Percentiles rank a stretch among this genome's conserved stretches.
Conservation (phyloP, 2,888 invertebrate genomes). For the Myopa testacea region DNA sequence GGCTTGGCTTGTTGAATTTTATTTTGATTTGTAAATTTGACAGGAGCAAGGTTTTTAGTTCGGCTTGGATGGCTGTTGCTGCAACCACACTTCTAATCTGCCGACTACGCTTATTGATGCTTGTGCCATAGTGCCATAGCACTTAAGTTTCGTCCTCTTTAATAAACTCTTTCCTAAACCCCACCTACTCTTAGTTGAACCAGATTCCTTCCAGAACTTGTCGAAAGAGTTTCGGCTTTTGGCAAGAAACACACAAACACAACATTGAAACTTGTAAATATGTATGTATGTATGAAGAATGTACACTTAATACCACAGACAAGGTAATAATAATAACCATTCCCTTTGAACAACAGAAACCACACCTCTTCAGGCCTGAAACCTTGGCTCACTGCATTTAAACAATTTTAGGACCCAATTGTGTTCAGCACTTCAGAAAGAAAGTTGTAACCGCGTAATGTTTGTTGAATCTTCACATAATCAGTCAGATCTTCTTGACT, state of each 20-base stretch:
- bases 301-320: background rate
- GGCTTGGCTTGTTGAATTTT: slow-evolving; percentile 67
- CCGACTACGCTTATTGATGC: background rate
- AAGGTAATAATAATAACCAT: background rate
- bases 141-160: slow-evolving; percentile 16
- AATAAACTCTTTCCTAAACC: background rate
- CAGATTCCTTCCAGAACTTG: background rate
- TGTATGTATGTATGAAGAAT: slow-evolving; percentile 8
- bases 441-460: no score
- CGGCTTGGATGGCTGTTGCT: background rate
- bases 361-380: background rate
- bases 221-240: background rate
- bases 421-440: no score
- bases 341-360: background rate
- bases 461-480: no score
- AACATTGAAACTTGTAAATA: slow-evolving; percentile 12
- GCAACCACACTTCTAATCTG: background rate
- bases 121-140: no score
- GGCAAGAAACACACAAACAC: background rate
- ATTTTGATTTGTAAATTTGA: slow-evolving; percentile 61
- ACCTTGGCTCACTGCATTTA: background rate
- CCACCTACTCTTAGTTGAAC: background rate
- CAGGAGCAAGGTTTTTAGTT: background rate
- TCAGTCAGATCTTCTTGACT: no score
- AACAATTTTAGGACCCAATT: background rate